Conservation (phyloP, 1,140 invertebrate genomes). For the Brachionus rotundiformis region DNA sequence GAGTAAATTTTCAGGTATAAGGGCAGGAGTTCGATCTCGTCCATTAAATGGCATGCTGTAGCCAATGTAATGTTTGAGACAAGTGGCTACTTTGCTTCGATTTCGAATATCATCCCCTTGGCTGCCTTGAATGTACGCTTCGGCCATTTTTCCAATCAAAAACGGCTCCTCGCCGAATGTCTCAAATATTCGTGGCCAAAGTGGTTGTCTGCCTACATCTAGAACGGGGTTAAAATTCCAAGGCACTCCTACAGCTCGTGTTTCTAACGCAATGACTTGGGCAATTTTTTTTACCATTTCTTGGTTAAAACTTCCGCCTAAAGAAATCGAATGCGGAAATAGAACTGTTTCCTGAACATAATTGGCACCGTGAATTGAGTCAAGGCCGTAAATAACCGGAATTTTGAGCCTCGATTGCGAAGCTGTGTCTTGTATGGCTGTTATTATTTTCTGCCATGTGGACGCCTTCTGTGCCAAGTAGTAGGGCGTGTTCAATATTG, state of each 20-base stretch:
- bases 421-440: background rate
- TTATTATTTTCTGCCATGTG: background rate
- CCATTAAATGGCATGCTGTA: conserved; percentile 10
- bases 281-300: background rate
- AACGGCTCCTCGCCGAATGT: background rate
- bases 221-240: background rate
- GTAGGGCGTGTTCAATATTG: background rate
- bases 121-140: background rate
- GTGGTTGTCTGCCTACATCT: background rate
- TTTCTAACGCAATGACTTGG: background rate
- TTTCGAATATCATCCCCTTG: background rate
- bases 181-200: background rate
- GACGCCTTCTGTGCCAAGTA: background rate
- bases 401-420: background rate
- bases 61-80: conserved; percentile 3
- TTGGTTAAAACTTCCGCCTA: background rate
- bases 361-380: conserved; percentile 17
- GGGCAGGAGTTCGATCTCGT: background rate
- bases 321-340: background rate
- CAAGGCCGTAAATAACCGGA: background rate
- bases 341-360: background rate
- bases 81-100: background rate
- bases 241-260: background rate
- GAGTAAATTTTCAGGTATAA: background rate
- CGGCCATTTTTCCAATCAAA: background rate